phyloP scores from a whole-genome alignment of 2,888 invertebrate species.

The Rhopalosiphum nymphaeae region DNA sequence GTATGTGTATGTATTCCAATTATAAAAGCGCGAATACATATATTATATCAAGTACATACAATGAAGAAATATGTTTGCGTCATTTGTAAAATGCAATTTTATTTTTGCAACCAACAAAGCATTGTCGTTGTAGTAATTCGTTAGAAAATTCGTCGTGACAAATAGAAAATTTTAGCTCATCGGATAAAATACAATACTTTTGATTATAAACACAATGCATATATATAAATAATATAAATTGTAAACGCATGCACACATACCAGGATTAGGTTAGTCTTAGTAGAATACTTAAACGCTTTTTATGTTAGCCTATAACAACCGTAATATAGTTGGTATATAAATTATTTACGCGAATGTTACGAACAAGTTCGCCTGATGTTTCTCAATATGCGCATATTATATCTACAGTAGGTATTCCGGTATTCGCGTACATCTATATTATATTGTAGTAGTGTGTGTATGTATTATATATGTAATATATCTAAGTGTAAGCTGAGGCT shows the following conservation, averaged over 20 bases:
- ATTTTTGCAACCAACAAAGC: not conserved
- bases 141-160: not conserved
- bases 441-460: not conserved
- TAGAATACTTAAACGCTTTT: not conserved
- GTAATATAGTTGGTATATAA: not conserved
- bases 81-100: not conserved
- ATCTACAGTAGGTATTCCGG: not conserved
- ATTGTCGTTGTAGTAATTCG: not conserved
- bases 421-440: not conserved
- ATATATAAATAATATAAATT: not conserved
- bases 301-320: not conserved
- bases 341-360: not conserved
- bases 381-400: not conserved
- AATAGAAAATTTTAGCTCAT: slow-evolving; percentile 4
- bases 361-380: not conserved
- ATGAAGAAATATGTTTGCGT: not conserved
- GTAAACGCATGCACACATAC: not conserved
- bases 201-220: not conserved
- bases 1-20: not conserved
- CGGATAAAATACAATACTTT: not conserved
- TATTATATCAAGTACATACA: not conserved
- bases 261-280: not conserved
- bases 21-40: not conserved
- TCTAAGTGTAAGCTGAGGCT: not conserved
- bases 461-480: not conserved